A percentile compares a stretch with the other conserved stretches of the same genome.
phyloP scores from a whole-genome alignment of 2,113 vertebrate genomes.

The Pitta sordida region DNA sequence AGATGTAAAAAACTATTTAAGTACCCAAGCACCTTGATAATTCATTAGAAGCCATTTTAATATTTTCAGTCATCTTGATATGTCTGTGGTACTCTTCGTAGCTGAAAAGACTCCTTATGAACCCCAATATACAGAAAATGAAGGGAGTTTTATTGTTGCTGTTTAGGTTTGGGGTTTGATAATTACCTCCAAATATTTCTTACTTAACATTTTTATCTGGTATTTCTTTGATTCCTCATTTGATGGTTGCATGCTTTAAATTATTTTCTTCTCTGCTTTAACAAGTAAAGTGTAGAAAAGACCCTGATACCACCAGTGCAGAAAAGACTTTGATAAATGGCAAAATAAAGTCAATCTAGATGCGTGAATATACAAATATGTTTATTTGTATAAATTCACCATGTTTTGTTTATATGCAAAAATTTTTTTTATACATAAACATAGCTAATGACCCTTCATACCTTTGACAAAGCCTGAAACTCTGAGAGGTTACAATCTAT shows the following conservation, averaged over 20 bases:
- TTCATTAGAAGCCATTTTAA: background rate
- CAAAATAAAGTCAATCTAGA: background rate
- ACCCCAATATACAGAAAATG: background rate
- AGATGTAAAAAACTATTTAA: background rate
- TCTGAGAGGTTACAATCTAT: background rate
- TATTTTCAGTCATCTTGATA: background rate
- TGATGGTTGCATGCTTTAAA: background rate
- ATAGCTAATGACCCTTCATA: background rate
- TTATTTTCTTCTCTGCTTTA: background rate
- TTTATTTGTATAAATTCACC: background rate
- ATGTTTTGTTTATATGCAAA: background rate
- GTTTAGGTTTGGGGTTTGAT: background rate
- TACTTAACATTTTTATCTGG: background rate
- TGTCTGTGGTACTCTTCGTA: background rate
- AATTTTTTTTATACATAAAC: background rate
- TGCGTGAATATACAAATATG: background rate
- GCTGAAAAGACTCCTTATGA: background rate
- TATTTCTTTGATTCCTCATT: background rate
- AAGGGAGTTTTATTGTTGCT: background rate
- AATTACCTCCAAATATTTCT: background rate
- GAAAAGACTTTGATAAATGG: background rate
- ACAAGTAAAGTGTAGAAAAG: background rate
- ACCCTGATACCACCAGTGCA: background rate
- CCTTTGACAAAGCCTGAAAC: background rate
- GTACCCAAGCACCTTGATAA: background rate